phyloP scores from a whole-genome alignment of 2,888 invertebrate species.

The Cerceris rybyensis region DNA sequence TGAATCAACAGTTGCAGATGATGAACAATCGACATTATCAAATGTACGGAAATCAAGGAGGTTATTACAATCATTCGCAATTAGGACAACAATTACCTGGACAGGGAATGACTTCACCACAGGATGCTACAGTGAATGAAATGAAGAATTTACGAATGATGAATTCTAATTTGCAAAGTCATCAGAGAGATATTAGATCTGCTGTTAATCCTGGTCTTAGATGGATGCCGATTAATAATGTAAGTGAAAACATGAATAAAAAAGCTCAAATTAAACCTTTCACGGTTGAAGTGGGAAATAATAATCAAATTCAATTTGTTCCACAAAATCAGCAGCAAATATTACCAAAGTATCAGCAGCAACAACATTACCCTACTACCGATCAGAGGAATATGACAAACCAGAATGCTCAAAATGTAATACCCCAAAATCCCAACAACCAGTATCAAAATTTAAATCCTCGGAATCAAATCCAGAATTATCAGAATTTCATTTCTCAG shows the following conservation, averaged over 20 bases:
- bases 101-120: conserved; percentile 64
- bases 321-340: conserved; percentile 6
- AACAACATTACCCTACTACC: conserved; percentile 1
- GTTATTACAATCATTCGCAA: conserved; percentile 24
- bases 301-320: neutral
- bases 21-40: conserved; percentile 18
- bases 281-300: conserved; percentile 13
- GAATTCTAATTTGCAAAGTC: neutral
- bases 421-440: neutral
- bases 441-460: neutral
- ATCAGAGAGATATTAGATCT: conserved; percentile 17
- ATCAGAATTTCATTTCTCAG: neutral
- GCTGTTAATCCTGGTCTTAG: conserved; percentile 5
- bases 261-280: conserved; percentile 19
- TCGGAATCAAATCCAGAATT: neutral
- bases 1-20: conserved; percentile 40
- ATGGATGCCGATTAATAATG: conserved; percentile 11
- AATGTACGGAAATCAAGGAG: conserved; percentile 2
- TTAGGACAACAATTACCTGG: conserved; percentile 3
- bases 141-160: conserved; percentile 17
- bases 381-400: neutral
- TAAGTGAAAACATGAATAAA: neutral
- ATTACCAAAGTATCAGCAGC: conserved; percentile 10
- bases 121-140: conserved; percentile 54
- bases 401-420: neutral